Conservation (phyloP, 2,888 invertebrate species). For the Chromoteleia sp. region DNA sequence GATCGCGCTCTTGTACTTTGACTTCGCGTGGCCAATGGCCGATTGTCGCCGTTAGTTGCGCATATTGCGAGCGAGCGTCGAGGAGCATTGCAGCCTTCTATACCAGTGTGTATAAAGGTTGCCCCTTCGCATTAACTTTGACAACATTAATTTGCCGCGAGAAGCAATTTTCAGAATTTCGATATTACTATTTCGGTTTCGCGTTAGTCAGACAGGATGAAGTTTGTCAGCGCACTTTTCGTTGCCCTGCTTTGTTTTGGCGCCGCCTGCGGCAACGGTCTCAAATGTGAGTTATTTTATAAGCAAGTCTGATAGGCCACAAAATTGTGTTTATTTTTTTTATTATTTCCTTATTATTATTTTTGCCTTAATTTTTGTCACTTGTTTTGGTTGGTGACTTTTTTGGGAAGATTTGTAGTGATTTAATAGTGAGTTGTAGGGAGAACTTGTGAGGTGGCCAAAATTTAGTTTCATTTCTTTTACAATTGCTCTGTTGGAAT, state of each 20-base stretch:
- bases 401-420: too few relatives aligned
- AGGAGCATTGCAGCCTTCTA: conserved; percentile 88
- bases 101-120: conserved; percentile 97
- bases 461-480: too few relatives aligned
- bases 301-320: too few relatives aligned
- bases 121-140: conserved; percentile 73
- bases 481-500: too few relatives aligned
- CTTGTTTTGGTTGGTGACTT: too few relatives aligned
- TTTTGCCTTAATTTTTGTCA: too few relatives aligned
- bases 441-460: too few relatives aligned
- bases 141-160: not conserved
- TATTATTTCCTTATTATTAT: too few relatives aligned
- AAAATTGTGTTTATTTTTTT: too few relatives aligned
- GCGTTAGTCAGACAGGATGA: conserved; percentile 70
- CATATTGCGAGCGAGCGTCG: conserved; percentile 59
- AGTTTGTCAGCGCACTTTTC: conserved; percentile 85
- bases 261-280: conserved; percentile 85
- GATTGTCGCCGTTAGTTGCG: conserved; percentile 63
- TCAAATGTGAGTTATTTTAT: conserved; percentile 88
- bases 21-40: conserved; percentile 74
- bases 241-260: conserved; percentile 85
- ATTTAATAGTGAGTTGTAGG: too few relatives aligned
- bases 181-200: not conserved
- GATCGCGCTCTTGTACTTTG: conserved; percentile 55
- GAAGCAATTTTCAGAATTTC: not conserved